Conservation (phyloP, 1,140 invertebrate genomes). For the Dendrolimus punctatus region DNA sequence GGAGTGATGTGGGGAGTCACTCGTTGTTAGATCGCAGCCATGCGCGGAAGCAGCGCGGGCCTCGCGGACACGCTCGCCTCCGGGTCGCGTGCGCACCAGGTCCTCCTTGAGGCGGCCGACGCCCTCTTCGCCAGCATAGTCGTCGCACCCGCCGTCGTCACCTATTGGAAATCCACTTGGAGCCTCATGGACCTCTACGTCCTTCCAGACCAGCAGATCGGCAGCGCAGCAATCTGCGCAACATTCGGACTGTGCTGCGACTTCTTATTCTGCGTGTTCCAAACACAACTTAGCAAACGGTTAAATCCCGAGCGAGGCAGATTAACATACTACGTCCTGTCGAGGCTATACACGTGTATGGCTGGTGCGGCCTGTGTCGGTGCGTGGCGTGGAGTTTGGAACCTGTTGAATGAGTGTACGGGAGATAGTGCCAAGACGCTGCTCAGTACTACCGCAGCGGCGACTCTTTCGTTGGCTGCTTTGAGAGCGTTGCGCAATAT, state of each 20-base stretch:
- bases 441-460: constrained; percentile 74
- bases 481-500: constrained; percentile 83
- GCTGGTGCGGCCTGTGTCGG: constrained; percentile 87
- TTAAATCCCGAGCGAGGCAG: constrained; percentile 79
- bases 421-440: constrained; percentile 74
- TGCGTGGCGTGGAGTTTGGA: constrained; percentile 88
- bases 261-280: constrained; percentile 78
- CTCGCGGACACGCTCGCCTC: constrained; percentile 68
- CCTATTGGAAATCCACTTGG: constrained; percentile 91
- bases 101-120: constrained; percentile 79
- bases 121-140: constrained; percentile 79
- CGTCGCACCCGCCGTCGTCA: constrained; percentile 84
- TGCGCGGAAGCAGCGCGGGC: constrained; percentile 75
- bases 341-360: constrained; percentile 81
- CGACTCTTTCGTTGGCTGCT: constrained; percentile 76
- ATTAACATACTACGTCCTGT: constrained; percentile 79
- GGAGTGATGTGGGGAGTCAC: constrained; percentile 33
- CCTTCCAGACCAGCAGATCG: constrained; percentile 72
- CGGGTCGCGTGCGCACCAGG: constrained; percentile 70
- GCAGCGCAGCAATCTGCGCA: constrained; percentile 78
- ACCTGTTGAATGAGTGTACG: constrained; percentile 80
- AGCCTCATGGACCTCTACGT: constrained; percentile 82
- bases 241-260: constrained; percentile 79
- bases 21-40: constrained; percentile 38
- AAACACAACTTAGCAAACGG: constrained; percentile 74